Evolutionary conservation across 2,888 invertebrate genomes (phyloP).

Genomic region (Pandemis heparana): DNA sequence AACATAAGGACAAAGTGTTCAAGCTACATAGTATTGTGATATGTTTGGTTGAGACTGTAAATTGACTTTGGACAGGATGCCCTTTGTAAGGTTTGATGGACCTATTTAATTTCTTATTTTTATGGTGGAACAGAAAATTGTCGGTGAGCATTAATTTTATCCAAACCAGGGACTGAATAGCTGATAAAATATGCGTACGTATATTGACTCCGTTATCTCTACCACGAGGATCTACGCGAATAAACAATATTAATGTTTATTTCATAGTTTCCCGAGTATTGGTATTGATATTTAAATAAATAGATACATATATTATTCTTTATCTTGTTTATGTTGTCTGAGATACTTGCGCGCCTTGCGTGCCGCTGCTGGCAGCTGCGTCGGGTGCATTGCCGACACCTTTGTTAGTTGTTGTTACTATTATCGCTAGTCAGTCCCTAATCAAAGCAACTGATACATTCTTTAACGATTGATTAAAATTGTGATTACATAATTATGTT

Average conservation of each 20-base stretch:
- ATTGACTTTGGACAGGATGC: constrained; percentile 46
- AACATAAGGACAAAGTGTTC: constrained; percentile 66
- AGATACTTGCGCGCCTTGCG: neutral
- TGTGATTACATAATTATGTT: neutral
- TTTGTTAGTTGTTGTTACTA: neutral
- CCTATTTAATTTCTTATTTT: constrained; percentile 40
- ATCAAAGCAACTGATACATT: neutral
- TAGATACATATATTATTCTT: neutral
- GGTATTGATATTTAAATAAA: neutral
- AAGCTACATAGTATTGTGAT: constrained; percentile 71
- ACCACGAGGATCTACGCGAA: neutral
- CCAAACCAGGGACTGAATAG: constrained; percentile 9
- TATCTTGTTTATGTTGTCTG: neutral
- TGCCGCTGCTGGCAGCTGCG: constrained; percentile 3
- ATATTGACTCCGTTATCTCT: neutral
- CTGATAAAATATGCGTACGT: neutral
- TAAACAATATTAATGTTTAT: neutral
- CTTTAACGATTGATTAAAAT: neutral
- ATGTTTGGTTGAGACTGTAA: constrained; percentile 68
- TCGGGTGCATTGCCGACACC: neutral
- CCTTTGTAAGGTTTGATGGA: constrained; percentile 24
- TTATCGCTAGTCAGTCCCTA: constrained; percentile 8
- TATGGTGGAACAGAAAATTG: constrained; percentile 17
- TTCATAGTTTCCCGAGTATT: neutral
- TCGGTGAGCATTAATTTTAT: neutral